Evolutionary conservation across 2,888 invertebrate species (phyloP).

Genomic region (Cephus pulcher): DNA sequence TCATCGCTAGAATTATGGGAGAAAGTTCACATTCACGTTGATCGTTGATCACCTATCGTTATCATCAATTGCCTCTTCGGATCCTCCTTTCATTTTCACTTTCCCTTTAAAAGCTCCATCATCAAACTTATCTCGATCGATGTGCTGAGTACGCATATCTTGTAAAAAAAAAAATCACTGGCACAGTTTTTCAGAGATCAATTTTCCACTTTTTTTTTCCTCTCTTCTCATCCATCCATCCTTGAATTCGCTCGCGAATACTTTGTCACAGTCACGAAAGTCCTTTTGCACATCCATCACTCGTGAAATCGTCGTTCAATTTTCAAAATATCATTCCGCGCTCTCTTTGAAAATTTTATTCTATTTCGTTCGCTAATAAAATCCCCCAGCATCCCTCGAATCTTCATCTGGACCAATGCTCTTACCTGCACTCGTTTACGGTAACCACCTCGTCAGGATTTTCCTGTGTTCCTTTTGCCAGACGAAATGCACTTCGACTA

Average conservation of each 20-base stretch:
- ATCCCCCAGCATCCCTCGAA: not conserved
- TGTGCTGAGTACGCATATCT: not conserved
- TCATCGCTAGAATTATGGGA: conserved; percentile 3
- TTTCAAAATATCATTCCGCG: not conserved
- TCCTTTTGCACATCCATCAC: not conserved
- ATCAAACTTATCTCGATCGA: not conserved
- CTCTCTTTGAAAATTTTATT: not conserved
- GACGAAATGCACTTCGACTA: not conserved
- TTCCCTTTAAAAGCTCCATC: not conserved
- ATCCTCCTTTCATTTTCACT: not conserved
- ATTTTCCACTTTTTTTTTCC: not conserved
- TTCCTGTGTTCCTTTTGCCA: not conserved
- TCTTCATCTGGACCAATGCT: not conserved
- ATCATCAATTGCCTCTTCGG: not conserved
- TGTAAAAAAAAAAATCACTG: not conserved
- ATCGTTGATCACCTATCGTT: not conserved
- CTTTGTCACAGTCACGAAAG: not conserved
- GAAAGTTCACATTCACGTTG: not conserved
- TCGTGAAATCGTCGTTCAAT: not conserved
- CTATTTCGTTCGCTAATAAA: not conserved
- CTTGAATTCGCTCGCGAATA: not conserved
- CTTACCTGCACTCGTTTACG: not conserved
- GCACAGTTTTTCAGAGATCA: not conserved
- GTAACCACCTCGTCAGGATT: not conserved
- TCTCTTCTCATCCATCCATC: not conserved